Evolutionary conservation across 92 coral and sea anemone genomes (phyloP), one percentile per base, ranked within the genome.

Genomic region (Phenganax subtilis): DNA sequence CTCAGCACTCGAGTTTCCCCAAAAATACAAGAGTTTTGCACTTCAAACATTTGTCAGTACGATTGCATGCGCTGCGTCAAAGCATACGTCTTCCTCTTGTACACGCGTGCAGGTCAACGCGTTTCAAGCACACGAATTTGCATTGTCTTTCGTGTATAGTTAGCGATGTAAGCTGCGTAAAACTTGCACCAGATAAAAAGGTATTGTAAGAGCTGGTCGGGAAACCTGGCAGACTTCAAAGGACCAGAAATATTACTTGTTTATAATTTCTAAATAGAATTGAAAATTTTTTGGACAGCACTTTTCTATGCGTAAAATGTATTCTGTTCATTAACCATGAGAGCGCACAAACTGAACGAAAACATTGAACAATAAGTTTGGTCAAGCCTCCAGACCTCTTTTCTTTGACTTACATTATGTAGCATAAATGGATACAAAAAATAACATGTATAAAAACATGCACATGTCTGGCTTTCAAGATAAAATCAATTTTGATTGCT

Each of bases 31-130:
- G 81, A 54, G n/a, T 76, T 10, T 9, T 11, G 44, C 80, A 67
- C 71, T 77, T 59, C 44, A 77, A 77, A 51, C 71, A 8, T 67
- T 64, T 79, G 83, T 79, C 73, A 65, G 53, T 63, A 29, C 65
- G 20, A 61, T 14, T 47, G 17, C 51, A 9, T 47, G 17, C 51
- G 3, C 52, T 63, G 65, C 83, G 83, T 79, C 83, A 79, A 51
- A 44, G 61, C 37, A 25, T 29, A 31, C 12, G 52, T 65, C 52
- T 20, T 20, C 83, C 68, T 11, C 59, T 28, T 9, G 81, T 27
- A 3, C 9, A 55, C 3, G 57, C 6, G 29, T 65, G 57, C 62
- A 12, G 60, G 12, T 64, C 69, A 55, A 52, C 52, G 82, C 47
- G 31, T 64, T 8, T 30, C 47, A 37, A 37, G 11, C 1, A 53